phyloP scores from a whole-genome alignment of 1,140 invertebrate genomes.

The Paralvinella palmiformis region DNA sequence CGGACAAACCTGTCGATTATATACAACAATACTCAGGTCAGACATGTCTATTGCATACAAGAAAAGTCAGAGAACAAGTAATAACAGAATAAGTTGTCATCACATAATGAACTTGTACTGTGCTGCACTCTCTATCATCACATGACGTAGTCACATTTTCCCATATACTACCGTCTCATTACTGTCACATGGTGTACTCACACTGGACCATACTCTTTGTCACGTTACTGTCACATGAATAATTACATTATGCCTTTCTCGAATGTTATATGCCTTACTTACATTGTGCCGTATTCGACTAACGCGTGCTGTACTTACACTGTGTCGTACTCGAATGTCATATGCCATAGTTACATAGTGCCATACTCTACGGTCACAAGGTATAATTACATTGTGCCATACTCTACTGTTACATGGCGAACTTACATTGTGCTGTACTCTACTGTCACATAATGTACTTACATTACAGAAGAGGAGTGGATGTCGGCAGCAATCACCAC shows the following conservation, averaged over 20 bases:
- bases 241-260: background rate
- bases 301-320: background rate
- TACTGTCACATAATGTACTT: slow-evolving; percentile 6
- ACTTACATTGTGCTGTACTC: background rate
- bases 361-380: too few species aligned
- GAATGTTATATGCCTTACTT: background rate
- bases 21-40: too few species aligned
- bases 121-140: too few species aligned
- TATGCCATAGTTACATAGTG: slow-evolving; percentile 14
- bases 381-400: too few species aligned
- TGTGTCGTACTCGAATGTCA: background rate
- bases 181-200: background rate
- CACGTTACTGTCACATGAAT: background rate
- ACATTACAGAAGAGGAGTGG: background rate
- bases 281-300: background rate
- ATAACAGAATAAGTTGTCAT: too few species aligned
- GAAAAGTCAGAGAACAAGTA: too few species aligned
- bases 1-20: too few species aligned
- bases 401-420: background rate
- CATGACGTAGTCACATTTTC: too few species aligned
- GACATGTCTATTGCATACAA: too few species aligned
- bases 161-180: too few species aligned
- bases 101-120: too few species aligned
- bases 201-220: background rate
- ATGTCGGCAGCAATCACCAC: background rate